Conservation (phyloP, 2,113 vertebrate genomes). For the Cheirogaleus medius region DNA sequence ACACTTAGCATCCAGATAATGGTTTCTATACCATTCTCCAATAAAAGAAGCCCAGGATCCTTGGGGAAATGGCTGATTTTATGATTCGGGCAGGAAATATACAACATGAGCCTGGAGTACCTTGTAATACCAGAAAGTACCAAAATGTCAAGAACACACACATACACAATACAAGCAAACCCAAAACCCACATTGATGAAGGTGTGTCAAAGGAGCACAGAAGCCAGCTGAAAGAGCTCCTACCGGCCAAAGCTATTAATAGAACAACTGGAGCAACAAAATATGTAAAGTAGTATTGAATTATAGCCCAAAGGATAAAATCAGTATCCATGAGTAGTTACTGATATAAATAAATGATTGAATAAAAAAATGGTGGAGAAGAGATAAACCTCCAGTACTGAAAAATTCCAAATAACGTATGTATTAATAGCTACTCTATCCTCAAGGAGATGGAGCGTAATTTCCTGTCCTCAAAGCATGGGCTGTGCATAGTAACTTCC, state of each 20-base stretch:
- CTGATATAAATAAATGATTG: not conserved
- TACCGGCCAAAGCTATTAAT: not conserved
- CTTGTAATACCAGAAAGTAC: not conserved
- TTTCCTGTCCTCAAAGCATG: not conserved
- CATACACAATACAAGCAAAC: not conserved
- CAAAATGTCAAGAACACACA: not conserved
- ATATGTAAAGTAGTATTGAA: not conserved
- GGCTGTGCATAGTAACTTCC: not conserved
- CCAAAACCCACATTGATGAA: not conserved
- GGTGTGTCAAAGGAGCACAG: not conserved
- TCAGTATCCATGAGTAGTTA: not conserved
- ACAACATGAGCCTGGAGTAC: not conserved
- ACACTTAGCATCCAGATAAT: not conserved
- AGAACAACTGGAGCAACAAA: not conserved
- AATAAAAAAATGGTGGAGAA: not conserved
- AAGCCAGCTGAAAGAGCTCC: not conserved
- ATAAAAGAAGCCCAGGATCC: not conserved
- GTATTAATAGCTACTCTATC: not conserved
- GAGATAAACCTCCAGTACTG: not conserved
- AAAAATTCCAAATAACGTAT: conserved; percentile 1
- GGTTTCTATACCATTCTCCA: not conserved
- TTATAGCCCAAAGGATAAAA: not conserved
- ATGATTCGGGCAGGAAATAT: not conserved
- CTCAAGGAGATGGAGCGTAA: not conserved
- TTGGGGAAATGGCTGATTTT: not conserved